These are phyloP conservation scores for Halichondria panicea DNA, from an alignment of 37 sponge, comb jelly and placozoan species.

Conservation along the genomic window DNA sequence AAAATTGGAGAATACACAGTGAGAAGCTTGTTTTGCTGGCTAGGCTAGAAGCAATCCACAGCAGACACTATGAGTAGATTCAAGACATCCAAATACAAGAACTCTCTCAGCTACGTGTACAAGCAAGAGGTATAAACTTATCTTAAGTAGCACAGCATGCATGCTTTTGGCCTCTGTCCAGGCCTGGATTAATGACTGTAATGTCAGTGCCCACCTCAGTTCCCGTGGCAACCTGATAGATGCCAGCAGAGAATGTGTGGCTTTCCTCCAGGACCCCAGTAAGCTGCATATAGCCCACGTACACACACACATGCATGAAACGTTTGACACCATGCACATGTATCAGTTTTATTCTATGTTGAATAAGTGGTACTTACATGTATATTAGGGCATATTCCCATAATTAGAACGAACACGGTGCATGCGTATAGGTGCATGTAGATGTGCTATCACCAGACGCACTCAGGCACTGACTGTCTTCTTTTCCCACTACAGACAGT, in stretches of 20 bases:
- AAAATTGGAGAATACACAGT: no score
- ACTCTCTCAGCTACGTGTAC: constrained; percentile 57
- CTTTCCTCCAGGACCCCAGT: constrained; percentile 67
- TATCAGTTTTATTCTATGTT: no score
- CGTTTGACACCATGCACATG: no score
- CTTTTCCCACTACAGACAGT: no score
- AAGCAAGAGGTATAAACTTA: constrained; percentile 72
- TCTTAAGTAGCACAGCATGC: neutral
- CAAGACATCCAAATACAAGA: constrained; percentile 85
- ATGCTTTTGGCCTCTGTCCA: neutral
- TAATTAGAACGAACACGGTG: no score
- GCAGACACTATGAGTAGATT: constrained; percentile 73
- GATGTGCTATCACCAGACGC: no score
- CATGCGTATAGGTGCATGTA: no score
- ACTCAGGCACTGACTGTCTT: no score
- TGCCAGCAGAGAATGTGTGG: constrained; percentile 56
- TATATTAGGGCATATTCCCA: neutral
- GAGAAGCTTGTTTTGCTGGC: no score
- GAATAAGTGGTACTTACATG: neutral
- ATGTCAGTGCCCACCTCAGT: constrained; percentile 66
- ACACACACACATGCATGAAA: no score
- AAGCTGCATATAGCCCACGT: no score
- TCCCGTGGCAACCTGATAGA: constrained; percentile 61
- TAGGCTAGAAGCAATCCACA: no score
- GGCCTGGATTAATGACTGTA: constrained; percentile 75